These are phyloP conservation scores for Candidula unifasciata DNA, from an alignment of 2,888 invertebrate species.

Conservation along the genomic window DNA sequence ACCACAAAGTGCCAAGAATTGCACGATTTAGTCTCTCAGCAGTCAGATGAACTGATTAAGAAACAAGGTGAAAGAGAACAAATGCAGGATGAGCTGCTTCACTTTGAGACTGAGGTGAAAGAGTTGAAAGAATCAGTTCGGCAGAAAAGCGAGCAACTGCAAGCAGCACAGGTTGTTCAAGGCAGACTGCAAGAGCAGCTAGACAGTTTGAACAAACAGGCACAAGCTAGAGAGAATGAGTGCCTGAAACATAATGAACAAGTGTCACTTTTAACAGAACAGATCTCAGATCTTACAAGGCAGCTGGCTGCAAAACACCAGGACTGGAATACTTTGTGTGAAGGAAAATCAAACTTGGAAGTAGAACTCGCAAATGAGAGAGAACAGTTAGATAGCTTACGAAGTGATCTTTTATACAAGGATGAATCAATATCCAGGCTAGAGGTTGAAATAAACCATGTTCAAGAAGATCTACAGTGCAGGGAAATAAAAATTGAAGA, in stretches of 20 bases:
- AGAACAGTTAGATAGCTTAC: conserved; percentile 23
- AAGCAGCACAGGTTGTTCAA: not conserved
- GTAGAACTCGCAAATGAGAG: not conserved
- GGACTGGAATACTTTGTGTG: not conserved
- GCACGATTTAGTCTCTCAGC: conserved; percentile 4
- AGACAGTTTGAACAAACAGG: not conserved
- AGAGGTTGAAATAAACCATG: not conserved
- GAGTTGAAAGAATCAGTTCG: not conserved
- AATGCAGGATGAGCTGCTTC: not conserved
- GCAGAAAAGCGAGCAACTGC: not conserved
- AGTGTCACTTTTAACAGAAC: not conserved
- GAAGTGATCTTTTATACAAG: conserved; percentile 2
- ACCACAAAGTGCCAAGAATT: not conserved
- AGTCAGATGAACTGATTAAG: not conserved
- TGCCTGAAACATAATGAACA: not conserved
- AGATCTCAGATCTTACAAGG: not conserved
- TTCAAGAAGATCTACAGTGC: not conserved
- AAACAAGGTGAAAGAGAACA: conserved; percentile 5
- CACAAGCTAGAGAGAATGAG: not conserved
- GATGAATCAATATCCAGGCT: not conserved
- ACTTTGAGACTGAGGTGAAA: conserved; percentile 12
- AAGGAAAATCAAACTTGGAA: conserved; percentile 25
- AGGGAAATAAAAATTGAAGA: not conserved
- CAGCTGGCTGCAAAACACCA: not conserved
- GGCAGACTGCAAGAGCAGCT: not conserved